Percentiles rank a stretch among this genome's conserved stretches.
phyloP scores from a whole-genome alignment of 2,888 invertebrate species.

The Sarcophaga rosellei region DNA sequence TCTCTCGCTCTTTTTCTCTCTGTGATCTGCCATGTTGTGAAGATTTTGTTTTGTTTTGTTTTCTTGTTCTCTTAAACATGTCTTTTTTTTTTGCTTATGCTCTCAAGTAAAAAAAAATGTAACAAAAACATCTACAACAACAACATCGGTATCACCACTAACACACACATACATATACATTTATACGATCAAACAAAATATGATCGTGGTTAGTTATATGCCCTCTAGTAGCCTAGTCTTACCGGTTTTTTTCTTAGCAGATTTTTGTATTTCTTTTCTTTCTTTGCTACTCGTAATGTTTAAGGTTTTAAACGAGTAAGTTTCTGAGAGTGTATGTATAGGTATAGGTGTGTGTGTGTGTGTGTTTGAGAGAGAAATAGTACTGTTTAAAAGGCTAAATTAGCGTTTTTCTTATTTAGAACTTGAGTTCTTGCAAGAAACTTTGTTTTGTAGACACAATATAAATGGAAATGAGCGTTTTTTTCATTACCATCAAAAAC shows the following conservation, averaged over 20 bases:
- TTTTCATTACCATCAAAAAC: neutral
- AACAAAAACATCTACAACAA: conserved; percentile 7
- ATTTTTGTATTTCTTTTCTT: conserved; percentile 27
- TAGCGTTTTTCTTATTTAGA: conserved; percentile 5
- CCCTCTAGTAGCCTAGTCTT: conserved; percentile 60
- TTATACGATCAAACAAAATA: too few relatives aligned
- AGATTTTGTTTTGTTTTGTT: conserved; percentile 28
- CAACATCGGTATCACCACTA: neutral
- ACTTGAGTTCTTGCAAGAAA: neutral
- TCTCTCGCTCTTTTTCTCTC: neutral
- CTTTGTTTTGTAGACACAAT: too few relatives aligned
- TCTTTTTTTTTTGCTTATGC: conserved; percentile 59
- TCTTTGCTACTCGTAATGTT: neutral
- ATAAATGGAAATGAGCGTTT: too few relatives aligned
- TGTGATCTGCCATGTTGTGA: neutral
- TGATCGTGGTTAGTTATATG: conserved; percentile 4
- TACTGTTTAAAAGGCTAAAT: conserved; percentile 3
- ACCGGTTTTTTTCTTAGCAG: conserved; percentile 66
- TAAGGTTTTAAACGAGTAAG: conserved; percentile 1
- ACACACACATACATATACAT: neutral
- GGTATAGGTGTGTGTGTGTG: conserved; percentile 12
- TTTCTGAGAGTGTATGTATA: neutral
- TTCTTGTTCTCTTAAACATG: conserved; percentile 61
- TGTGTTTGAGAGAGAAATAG: neutral
- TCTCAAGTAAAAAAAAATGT: conserved; percentile 30